Base-by-base conservation (phyloP, 2,888 invertebrate genomes). In the Diadegma fenestrale region DNA sequence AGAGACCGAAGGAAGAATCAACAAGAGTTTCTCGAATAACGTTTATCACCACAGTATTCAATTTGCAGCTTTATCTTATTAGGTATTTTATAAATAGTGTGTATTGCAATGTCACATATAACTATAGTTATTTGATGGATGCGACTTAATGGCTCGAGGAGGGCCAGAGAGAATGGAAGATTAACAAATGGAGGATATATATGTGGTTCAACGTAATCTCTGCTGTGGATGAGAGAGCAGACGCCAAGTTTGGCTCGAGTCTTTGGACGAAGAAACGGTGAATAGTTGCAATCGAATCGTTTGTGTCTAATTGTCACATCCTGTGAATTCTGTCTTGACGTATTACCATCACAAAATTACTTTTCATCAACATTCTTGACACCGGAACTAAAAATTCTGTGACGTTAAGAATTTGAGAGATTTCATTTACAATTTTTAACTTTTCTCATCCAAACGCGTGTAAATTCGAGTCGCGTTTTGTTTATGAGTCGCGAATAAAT, bases 31-130 rank as follows among this genome's bases (percentile, higher is more conserved):
- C 80, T 78, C 80, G 64, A 80, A 79, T 82, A 86, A 90, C 88
- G 91, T 91, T 90, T 90, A 92, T 93, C 92, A 92, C 89, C 91
- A 91, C 93, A 94, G 93, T 93, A 94, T 94, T 94, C 91, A 92
- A 91, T 90, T 91, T 90, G 92, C 93, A 93, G 92, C 93, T 93
- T 93, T 93, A 93, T 92, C 91, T 91, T 89, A 88, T 90, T 92
- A 91, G 89, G 89, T 92, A 91, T 90, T 86, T 88, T 85, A 86
- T 80, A 30, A 82, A 86, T 83, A 87, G 86, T 79, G 84, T 68
- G 51, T 87, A 87, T 87, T 85, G 72, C 87, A 87, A 87, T 86
- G 87, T 88, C 88, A 84, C 82, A 85, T 78, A 89, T 86, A 87
- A 88, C 88, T 89, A 54, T 71, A 54, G 83, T 90, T 90, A 90